Evolutionary conservation across 1,140 invertebrate species (phyloP).

Genomic region (Drosophila prosaltans): DNA sequence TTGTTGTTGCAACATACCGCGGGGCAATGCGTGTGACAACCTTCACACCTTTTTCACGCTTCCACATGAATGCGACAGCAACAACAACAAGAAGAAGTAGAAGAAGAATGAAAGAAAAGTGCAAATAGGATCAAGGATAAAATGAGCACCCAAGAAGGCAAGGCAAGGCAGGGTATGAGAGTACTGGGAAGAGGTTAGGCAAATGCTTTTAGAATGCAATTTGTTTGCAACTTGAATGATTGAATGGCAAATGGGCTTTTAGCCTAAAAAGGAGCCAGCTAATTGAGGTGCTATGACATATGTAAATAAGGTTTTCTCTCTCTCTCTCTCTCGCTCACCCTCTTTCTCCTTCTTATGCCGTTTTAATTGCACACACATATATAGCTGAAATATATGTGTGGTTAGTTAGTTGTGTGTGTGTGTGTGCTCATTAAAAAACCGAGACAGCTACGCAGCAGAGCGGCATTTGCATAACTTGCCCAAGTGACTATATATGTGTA

Average conservation of each 20-base stretch:
- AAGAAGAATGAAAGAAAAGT: slow-evolving; percentile 35
- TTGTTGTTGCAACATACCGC: slow-evolving; percentile 26
- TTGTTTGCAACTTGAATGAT: slow-evolving; percentile 39
- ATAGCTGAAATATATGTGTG: slow-evolving; percentile 27
- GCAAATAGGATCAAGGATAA: slow-evolving; percentile 71
- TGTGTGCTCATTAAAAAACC: slow-evolving; percentile 74
- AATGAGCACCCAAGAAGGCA: slow-evolving; percentile 28
- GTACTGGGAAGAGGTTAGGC: neutral
- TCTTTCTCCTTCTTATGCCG: slow-evolving; percentile 46
- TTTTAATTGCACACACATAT: slow-evolving; percentile 60
- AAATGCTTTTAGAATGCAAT: slow-evolving; percentile 51
- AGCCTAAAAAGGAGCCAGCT: slow-evolving; percentile 26
- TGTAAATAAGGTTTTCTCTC: slow-evolving; percentile 39
- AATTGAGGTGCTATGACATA: slow-evolving; percentile 31
- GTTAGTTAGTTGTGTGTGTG: slow-evolving; percentile 14
- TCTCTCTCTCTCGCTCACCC: neutral
- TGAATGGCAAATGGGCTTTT: slow-evolving; percentile 60
- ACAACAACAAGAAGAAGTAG: slow-evolving; percentile 11
- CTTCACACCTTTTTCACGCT: slow-evolving; percentile 59
- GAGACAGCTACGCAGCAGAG: slow-evolving; percentile 74
- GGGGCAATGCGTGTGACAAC: slow-evolving; percentile 31
- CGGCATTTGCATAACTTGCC: slow-evolving; percentile 70
- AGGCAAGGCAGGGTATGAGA: neutral
- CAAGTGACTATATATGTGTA: neutral
- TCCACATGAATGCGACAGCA: slow-evolving; percentile 45